These are phyloP conservation scores for Origma solitaria DNA, from an alignment of 2,113 vertebrate genomes.

Conservation along the genomic window DNA sequence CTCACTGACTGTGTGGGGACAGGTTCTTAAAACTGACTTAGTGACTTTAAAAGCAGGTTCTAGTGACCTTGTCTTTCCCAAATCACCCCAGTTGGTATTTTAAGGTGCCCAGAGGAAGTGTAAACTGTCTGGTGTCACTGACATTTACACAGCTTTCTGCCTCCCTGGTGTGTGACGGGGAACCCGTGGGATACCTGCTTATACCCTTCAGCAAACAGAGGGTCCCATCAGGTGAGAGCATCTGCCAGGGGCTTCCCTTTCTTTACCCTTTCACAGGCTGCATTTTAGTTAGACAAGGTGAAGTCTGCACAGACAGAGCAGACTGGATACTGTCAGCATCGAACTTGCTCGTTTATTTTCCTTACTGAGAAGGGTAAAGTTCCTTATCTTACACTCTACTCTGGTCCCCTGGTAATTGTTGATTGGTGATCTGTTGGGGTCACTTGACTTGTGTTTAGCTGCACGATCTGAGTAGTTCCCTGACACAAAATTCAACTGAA, in stretches of 20 bases:
- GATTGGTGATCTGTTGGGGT: background rate
- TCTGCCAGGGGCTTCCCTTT: background rate
- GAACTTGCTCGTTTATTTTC: background rate
- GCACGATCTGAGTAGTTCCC: background rate
- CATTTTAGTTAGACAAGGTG: background rate
- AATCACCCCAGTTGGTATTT: background rate
- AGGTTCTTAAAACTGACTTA: background rate
- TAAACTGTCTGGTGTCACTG: background rate
- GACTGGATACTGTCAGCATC: background rate
- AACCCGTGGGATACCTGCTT: background rate
- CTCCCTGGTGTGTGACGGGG: background rate
- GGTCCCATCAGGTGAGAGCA: background rate
- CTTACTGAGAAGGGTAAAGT: background rate
- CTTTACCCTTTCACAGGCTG: background rate
- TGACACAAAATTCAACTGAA: background rate
- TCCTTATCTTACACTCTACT: background rate
- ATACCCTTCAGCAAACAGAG: background rate
- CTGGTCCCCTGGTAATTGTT: background rate
- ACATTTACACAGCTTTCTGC: background rate
- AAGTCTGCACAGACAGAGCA: background rate
- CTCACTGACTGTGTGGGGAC: rapidly evolving
- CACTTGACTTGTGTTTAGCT: background rate
- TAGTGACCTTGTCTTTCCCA: background rate
- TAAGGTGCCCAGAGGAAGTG: background rate
- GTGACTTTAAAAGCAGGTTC: background rate